phyloP scores from a whole-genome alignment of 2,113 vertebrate species.

The Pholis gunnellus region DNA sequence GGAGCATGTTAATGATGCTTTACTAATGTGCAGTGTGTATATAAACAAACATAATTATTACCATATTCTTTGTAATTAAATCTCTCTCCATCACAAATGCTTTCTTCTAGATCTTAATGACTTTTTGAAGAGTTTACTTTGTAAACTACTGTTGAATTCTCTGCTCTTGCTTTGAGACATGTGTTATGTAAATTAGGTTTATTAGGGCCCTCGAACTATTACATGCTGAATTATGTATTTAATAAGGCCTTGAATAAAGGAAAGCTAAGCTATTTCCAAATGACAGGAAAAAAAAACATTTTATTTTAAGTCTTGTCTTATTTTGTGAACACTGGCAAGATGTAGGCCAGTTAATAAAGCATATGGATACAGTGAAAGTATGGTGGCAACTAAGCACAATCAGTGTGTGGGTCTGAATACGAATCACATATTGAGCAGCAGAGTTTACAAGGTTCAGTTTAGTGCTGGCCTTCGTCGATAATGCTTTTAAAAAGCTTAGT shows the following conservation, averaged over 20 bases:
- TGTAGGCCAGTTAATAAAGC: background rate
- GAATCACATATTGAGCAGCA: background rate
- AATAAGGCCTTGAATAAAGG: background rate
- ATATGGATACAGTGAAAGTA: background rate
- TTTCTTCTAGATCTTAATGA: background rate
- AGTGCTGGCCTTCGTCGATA: background rate
- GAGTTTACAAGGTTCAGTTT: background rate
- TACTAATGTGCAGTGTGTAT: background rate
- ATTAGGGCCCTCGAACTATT: background rate
- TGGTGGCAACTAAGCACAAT: background rate
- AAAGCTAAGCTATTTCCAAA: background rate
- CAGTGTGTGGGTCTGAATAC: background rate
- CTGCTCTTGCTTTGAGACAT: background rate
- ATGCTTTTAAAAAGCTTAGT: background rate
- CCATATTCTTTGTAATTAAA: background rate
- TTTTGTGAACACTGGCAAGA: background rate
- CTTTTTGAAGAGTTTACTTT: slow-evolving; percentile 17
- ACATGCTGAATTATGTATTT: background rate
- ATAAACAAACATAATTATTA: background rate
- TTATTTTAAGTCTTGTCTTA: background rate
- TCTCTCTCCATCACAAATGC: background rate
- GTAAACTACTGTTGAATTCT: background rate
- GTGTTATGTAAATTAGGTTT: slow-evolving; percentile 4
- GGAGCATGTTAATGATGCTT: background rate
- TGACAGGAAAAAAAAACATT: background rate